Evolutionary conservation across 2,888 invertebrate species (phyloP), one percentile per base, ranked within the genome.

Genomic region (Conchocele bisecta): DNA sequence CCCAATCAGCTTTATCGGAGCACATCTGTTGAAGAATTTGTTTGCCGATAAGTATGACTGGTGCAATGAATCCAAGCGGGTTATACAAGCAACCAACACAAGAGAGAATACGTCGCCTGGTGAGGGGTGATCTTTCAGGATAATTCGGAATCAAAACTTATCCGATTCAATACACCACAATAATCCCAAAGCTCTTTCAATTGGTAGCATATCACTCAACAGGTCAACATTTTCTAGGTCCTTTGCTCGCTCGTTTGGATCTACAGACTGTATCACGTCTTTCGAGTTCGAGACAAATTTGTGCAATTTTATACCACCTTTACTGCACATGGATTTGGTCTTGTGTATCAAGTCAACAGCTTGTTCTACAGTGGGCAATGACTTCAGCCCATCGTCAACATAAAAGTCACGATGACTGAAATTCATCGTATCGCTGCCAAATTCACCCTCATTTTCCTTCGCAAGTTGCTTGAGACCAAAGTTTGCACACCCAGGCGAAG

Each of bases 31-130:
- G 82, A n/a, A 81, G 42, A 7, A 81, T 59, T 42, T 57, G 59
- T 29, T 78, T 81, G 1, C 71, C 67, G 13, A 37, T 37, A 7
- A 81, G 61, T 7, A 64, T 39, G n/a, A 78, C 41, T 11, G 81
- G 81, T 7, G 79, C 59, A n/a, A 83, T 31, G 22, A 81, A 67
- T 26, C 73, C 77, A 13, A 81, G 46, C 1, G 81, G 76, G 56
- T 81, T 79, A 58, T 68, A 77, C 6, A 81, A 48, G 15, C 72
- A 66, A 17, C 41, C 51, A 3, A 81, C 56, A 7, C 71, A 66
- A 11, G 76, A 72, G 24, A 82, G 26, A 11, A 75, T 54, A 5
- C 51, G 64, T 24, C 73, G 42, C 24, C 73, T 44, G 15, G 61
- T 61, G 5, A 57, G n/a, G 78, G 67, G 20, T 58, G 44, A 28